Percentiles rank a stretch among this genome's conserved stretches.
These are phyloP conservation scores for Neelides sp. DNA, from an alignment of 1,140 invertebrate species.

Conservation along the genomic window DNA sequence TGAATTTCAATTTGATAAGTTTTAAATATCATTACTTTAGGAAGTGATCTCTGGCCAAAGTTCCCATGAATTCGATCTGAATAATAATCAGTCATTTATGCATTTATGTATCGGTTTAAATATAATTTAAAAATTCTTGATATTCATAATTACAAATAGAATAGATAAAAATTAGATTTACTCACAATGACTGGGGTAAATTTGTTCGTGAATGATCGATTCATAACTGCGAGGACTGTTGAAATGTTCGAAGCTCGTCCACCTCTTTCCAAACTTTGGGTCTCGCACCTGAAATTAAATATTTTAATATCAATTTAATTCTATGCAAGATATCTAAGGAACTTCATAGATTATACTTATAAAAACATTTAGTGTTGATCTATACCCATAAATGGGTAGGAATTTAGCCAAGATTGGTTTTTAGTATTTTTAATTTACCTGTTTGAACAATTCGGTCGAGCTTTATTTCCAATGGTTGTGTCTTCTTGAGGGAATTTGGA, in stretches of 20 bases:
- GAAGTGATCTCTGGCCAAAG: constrained; percentile 25
- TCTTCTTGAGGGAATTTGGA: constrained; percentile 25
- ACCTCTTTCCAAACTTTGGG: constrained; percentile 49
- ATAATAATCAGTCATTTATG: constrained; percentile 42
- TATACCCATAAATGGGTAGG: not conserved
- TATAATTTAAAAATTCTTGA: no score
- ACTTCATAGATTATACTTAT: constrained; percentile 1
- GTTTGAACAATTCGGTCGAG: constrained; percentile 22
- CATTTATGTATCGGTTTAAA: no score
- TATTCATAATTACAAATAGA: no score
- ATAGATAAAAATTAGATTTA: no score
- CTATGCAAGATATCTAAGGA: constrained; percentile 7
- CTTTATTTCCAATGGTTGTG: constrained; percentile 23
- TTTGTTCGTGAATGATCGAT: no score
- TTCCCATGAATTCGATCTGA: constrained; percentile 25
- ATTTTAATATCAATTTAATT: no score
- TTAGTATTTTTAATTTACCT: no score
- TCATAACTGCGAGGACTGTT: constrained; percentile 47
- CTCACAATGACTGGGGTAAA: no score
- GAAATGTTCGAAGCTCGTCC: constrained; percentile 57
- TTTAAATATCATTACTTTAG: constrained; percentile 11
- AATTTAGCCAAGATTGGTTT: no score
- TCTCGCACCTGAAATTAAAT: constrained; percentile 39
- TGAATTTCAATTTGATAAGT: not conserved
- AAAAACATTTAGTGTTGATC: not conserved